Conservation (phyloP, 2,888 invertebrate genomes). For the Xanthorhoe spadicearia region DNA sequence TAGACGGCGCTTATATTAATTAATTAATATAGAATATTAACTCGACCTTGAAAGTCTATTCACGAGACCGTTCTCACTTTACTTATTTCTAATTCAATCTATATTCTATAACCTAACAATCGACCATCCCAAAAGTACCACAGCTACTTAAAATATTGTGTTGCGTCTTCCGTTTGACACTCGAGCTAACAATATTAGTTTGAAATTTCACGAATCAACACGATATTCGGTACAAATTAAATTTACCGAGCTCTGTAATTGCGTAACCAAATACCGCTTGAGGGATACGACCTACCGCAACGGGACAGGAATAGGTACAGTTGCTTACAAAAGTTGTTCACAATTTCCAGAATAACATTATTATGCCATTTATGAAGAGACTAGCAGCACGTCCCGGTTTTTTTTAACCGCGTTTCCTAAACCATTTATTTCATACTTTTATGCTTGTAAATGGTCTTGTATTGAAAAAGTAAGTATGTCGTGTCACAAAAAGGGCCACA, state of each 20-base stretch:
- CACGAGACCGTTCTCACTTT: neutral
- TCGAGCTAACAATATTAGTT: slow-evolving; percentile 29
- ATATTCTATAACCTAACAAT: slow-evolving; percentile 4
- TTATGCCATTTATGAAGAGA: too few relatives aligned
- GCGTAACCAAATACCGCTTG: slow-evolving; percentile 40
- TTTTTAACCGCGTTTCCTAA: too few relatives aligned
- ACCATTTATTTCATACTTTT: too few relatives aligned
- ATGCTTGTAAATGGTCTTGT: too few relatives aligned
- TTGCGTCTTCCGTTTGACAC: slow-evolving; percentile 14
- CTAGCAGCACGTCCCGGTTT: too few relatives aligned
- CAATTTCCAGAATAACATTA: too few relatives aligned
- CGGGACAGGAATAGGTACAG: neutral
- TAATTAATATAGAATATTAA: too few relatives aligned
- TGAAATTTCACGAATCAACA: slow-evolving; percentile 35
- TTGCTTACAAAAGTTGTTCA: too few relatives aligned
- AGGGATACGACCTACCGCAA: slow-evolving; percentile 26
- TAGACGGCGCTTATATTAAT: too few relatives aligned
- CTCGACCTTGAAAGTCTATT: too few relatives aligned
- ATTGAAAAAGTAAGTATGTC: too few relatives aligned
- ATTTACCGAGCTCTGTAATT: slow-evolving; percentile 38
- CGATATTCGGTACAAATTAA: slow-evolving; percentile 40
- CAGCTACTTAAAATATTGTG: slow-evolving; percentile 24
- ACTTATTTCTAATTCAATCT: neutral
- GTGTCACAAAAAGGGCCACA: neutral
- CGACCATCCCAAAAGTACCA: slow-evolving; percentile 2